Base-by-base conservation (phyloP, 2,113 vertebrate species). In the Candoia aspera region DNA sequence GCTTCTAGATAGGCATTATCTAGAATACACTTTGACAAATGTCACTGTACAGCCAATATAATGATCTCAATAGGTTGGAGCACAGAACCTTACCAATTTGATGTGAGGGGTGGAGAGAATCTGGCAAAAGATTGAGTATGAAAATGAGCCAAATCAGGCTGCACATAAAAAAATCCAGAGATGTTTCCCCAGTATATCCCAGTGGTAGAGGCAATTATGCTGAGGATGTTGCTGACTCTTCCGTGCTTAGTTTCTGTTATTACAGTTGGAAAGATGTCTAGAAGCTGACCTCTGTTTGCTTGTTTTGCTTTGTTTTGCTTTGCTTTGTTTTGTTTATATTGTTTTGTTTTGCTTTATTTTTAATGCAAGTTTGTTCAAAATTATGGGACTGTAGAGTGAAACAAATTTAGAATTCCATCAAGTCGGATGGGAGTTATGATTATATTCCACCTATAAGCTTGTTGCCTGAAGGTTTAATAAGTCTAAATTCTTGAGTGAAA, bases 401-500 rank as follows among this genome's bases (percentile, higher is more conserved):
- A 23, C 11, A 95, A 93, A 95, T 92, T 24, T 54, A 92, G 49
- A 88, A 60, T 88, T 95, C 57, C 15, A 60, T 15, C 21, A 59
- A 93, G 92, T 91, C 84, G 90, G 12, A 0, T 93, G 87, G 89
- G 46, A 87, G 24, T 86, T 87, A 92, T 33, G 91, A 57, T 17
- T 0, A 0, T 62, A 84, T 79, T 93, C 86, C 87, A 93, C 49
- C 89, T 95, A 60, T 37, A 93, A 21, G 26, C 37, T 94, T 90
- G 21, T 24, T 94, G 19, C 85, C 92, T 46, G 10, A 5, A 90
- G 85, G 29, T 88, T 58, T 94, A 90, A 84, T 49, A 90, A 87
- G 84, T 37, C 91, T 95, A 88, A 94, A 96, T 91, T 93, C 49
- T 73, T 94, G 91, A 95, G 26, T 53, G 83, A 86, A 2, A 2